These are phyloP conservation scores for Falco cherrug DNA, from an alignment of 2,797 vertebrate genomes.

Conservation along the genomic window DNA sequence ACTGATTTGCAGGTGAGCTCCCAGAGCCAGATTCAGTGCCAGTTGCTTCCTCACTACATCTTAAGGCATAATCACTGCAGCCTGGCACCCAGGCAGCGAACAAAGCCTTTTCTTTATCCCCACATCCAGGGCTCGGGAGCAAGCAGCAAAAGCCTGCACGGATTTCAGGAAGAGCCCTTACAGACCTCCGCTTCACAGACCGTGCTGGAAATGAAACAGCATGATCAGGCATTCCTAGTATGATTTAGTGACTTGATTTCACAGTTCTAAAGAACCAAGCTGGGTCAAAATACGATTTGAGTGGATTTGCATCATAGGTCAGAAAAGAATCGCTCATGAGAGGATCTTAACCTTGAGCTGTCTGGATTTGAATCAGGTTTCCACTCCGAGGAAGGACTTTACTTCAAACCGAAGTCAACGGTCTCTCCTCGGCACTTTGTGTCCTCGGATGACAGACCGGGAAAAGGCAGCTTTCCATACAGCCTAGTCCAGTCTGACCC, in stretches of 20 bases:
- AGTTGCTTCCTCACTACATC: too few relatives aligned
- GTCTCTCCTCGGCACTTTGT: not conserved
- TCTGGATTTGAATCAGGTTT: not conserved
- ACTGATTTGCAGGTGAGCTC: too few relatives aligned
- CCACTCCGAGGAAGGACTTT: not conserved
- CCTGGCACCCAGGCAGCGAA: too few relatives aligned
- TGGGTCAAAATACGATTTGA: not conserved
- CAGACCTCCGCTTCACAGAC: not conserved
- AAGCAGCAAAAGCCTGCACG: too few relatives aligned
- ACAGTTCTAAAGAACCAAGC: not conserved
- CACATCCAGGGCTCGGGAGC: too few relatives aligned
- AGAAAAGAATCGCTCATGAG: not conserved
- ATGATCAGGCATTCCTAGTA: not conserved
- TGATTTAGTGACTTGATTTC: not conserved
- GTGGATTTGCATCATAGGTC: not conserved
- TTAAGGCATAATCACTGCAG: too few relatives aligned
- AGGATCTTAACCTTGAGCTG: not conserved
- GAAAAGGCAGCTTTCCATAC: not conserved
- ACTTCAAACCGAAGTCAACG: too few relatives aligned
- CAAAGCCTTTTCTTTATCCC: too few relatives aligned
- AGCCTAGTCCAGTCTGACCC: not conserved
- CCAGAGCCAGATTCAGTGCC: too few relatives aligned
- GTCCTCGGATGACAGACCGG: not conserved
- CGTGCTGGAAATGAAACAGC: not conserved
- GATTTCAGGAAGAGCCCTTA: too few relatives aligned